Base-by-base conservation (phyloP, 2,888 invertebrate genomes). In the Aporophyla lueneburgensis region DNA sequence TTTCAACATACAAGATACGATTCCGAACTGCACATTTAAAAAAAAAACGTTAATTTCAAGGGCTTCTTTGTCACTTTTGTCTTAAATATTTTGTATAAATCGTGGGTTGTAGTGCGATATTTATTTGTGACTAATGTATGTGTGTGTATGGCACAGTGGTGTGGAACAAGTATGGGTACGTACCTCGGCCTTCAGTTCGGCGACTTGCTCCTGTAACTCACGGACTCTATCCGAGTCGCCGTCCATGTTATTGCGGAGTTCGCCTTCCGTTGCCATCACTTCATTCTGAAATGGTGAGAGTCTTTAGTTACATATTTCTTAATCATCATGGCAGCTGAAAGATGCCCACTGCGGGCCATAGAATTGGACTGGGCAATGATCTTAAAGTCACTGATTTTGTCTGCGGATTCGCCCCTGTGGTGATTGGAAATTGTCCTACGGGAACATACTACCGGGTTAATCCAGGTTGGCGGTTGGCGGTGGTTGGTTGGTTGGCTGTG, bases 161-260 rank as follows among this genome's bases (percentile, higher is more conserved):
- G 54, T 27, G 24, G 27, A 49, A 43, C 6, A 46, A 40, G 2
- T 66, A 24, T 33, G 65, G n/a, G 27, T 54, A 14, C n/a, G 72
- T 96, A 99, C 99, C 98, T 99, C 99, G 72, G 99, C 98, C 96
- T 99, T 99, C 53, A 99, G 97, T 94, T 99, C 99, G 56, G 98
- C 98, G 84, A 99, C 98, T 95, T 98, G 98, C 94, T 99, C 99
- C 94, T 99, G 99, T 81, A 99, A 97, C 89, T 99, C 99, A 78
- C 99, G 97, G 46, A 99, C 98, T 89, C 98, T 97, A 86, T 99
- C 99, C 71, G 98, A 98, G 91, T 99, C 83, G 10, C 81, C 98
- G 80, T 98, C 98, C 89, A 98, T 97, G 93, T 98, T 98, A 88
- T 98, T 98, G 81, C 99, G 97, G 71, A 99, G 97, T 94, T 99